Evolutionary conservation across 2,888 invertebrate species (phyloP), one percentile per base, ranked within the genome.

Genomic region (Dusona sp.): DNA sequence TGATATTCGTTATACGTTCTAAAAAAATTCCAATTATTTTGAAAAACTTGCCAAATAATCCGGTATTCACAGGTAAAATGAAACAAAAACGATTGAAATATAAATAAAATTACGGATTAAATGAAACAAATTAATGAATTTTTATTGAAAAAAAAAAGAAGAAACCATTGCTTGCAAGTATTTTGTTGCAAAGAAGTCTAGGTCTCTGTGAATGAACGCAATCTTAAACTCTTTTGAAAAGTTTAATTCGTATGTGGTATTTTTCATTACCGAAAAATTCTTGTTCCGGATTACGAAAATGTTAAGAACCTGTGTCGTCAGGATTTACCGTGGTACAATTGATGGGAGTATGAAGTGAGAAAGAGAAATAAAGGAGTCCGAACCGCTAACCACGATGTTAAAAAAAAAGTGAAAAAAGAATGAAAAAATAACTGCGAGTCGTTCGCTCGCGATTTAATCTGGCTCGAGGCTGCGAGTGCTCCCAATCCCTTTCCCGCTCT

Each of bases 401-500:
- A 29, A 79, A 83, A 79, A 75, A 72, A 33, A 65, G 19, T 57
- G 73, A 64, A 74, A 82, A 51, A 36, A 65, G 65, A 45, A 33
- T 38, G 61, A 61, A 70, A 61, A 77, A 65, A 65, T 22, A 29
- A 61, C 61, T 13, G 73, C 65, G 45, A 68, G 13, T 33, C 57
- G 61, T 25, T 33, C 48, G 33, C 11, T 79, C 84, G 61, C 61
- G 84, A 84, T 84, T 80, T 61, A 80, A 80, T 84, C 84, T 84
- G 64, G 75, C 84, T 84, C 84, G 84, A 84, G 84, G 80, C 79
- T 84, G 68, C 72, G 70, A 73, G 83, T 54, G 79, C 77, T 80
- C 84, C 54, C 84, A 75, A 84, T 84, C 70, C 75, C 65, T 65
- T 77, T 84, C 29, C 79, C 84, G 84, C 67, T 84, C 75, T 75